A percentile compares a stretch with the other conserved stretches of the same genome.
Evolutionary conservation across 1,140 invertebrate genomes (phyloP).

Genomic region (Drosophila tani): DNA sequence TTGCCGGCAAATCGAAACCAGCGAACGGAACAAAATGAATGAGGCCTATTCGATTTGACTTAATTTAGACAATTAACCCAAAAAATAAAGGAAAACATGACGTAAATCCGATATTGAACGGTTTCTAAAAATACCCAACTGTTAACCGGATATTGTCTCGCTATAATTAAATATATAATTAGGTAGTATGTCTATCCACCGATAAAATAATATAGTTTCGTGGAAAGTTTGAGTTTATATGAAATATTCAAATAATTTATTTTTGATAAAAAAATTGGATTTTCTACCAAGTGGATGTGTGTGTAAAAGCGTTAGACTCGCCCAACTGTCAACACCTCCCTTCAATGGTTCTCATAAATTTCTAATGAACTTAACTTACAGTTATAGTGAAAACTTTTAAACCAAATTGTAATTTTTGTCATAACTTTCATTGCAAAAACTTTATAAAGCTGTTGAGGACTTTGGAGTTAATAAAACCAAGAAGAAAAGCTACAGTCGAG

Average conservation of each 20-base stretch:
- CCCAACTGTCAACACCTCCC: conserved; percentile 32
- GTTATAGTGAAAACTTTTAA: conserved; percentile 22
- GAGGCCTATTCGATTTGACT: conserved; percentile 34
- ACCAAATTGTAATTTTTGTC: background rate
- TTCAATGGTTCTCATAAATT: conserved; percentile 31
- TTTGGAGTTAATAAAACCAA: background rate
- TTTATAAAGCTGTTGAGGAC: no score
- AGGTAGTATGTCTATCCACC: no score
- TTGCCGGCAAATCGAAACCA: conserved; percentile 51
- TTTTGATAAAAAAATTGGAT: background rate
- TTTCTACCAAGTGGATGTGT: background rate
- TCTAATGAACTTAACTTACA: conserved; percentile 36
- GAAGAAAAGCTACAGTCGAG: no score
- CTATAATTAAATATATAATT: no score
- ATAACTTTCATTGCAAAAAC: background rate
- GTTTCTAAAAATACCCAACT: conserved; percentile 21
- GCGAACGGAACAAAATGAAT: conserved; percentile 34
- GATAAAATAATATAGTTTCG: no score
- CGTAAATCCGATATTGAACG: conserved; percentile 42
- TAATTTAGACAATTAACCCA: conserved; percentile 36
- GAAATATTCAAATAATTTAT: no score
- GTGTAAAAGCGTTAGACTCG: background rate
- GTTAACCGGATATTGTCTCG: background rate
- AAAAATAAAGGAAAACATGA: conserved; percentile 26
- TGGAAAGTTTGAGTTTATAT: no score